Evolutionary conservation across 1,140 invertebrate genomes (phyloP).

Genomic region (Drosophila biarmipes): DNA sequence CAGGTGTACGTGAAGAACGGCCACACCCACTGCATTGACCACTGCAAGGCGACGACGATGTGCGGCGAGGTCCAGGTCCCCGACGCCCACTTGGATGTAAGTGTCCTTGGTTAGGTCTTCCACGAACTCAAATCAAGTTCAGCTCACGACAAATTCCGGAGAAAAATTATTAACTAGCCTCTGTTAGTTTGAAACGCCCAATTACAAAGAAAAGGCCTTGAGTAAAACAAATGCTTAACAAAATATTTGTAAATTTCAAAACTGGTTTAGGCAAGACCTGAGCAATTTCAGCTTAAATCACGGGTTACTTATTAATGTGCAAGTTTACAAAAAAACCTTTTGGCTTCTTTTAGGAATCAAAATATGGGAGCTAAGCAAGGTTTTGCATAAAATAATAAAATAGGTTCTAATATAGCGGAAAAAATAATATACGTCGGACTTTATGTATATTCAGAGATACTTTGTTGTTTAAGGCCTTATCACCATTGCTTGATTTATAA

Average conservation of each 20-base stretch:
- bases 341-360: too few species aligned
- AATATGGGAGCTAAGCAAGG: too few species aligned
- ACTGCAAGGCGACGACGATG: conserved; percentile 93
- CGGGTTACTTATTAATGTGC: neutral
- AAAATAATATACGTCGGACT: too few species aligned
- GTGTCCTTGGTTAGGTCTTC: conserved; percentile 61
- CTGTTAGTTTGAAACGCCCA: neutral
- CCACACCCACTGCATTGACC: conserved; percentile 94
- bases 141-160: neutral
- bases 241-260: conserved; percentile 6
- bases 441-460: too few species aligned
- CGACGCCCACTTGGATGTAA: conserved; percentile 95
- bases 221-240: conserved; percentile 1
- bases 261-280: conserved; percentile 17
- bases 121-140: conserved; percentile 4
- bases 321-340: neutral
- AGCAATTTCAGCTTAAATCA: conserved; percentile 2
- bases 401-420: neutral
- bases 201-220: conserved; percentile 16
- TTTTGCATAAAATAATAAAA: neutral
- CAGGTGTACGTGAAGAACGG: conserved; percentile 93
- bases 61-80: conserved; percentile 98
- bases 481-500: too few species aligned
- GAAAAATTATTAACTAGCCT: neutral
- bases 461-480: too few species aligned